Evolutionary conservation across 2,888 invertebrate genomes (phyloP).

Genomic region (Alloplasta piceator): DNA sequence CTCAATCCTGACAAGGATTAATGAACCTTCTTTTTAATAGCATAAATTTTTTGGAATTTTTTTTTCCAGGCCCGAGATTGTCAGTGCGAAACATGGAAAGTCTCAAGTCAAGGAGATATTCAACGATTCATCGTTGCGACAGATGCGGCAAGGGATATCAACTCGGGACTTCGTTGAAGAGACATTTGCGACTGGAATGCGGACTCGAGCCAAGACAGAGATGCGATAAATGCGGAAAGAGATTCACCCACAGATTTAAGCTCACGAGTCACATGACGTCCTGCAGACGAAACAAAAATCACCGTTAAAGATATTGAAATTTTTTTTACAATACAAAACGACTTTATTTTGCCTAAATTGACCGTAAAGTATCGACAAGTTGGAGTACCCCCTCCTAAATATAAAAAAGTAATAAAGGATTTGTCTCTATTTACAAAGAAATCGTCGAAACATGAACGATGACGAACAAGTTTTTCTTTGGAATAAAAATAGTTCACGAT

Average conservation of each 20-base stretch:
- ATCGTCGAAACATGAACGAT: too few species aligned
- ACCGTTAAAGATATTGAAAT: conserved; percentile 1
- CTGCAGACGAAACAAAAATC: conserved; percentile 66
- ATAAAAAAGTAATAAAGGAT: too few species aligned
- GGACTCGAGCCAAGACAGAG: conserved; percentile 74
- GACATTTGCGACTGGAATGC: conserved; percentile 76
- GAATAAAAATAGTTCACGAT: too few species aligned
- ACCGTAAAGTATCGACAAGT: too few species aligned
- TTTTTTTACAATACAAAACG: neutral
- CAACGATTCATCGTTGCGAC: conserved; percentile 68
- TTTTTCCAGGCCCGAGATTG: conserved; percentile 66
- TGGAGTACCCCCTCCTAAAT: too few species aligned
- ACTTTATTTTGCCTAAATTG: neutral
- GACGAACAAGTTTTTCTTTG: too few species aligned
- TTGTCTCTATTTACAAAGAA: too few species aligned
- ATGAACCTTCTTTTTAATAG: neutral
- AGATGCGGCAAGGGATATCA: conserved; percentile 71
- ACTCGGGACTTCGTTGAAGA: conserved; percentile 68
- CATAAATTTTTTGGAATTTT: conserved; percentile 33
- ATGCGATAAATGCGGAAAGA: conserved; percentile 75
- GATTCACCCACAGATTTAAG: conserved; percentile 72
- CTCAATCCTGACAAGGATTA: neutral
- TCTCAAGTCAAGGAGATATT: conserved; percentile 57
- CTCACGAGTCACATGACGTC: conserved; percentile 69
- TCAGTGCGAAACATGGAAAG: conserved; percentile 68